Conservation (phyloP, 2,113 vertebrate genomes). For the Trogon melanurus region DNA sequence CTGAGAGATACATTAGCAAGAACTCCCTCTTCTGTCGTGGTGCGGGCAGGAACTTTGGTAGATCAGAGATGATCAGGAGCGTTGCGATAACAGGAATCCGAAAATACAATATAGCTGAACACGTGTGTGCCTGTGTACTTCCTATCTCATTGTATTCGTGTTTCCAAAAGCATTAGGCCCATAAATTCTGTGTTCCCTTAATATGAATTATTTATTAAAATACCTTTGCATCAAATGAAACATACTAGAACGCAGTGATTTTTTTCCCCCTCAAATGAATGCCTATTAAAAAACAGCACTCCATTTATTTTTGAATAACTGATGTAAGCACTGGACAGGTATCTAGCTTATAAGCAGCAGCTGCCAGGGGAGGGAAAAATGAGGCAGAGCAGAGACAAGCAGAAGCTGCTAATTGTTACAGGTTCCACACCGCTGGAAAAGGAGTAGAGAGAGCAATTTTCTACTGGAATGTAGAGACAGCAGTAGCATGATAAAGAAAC, state of each 20-base stretch:
- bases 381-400: not conserved
- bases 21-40: not conserved
- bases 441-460: not conserved
- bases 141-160: not conserved
- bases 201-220: slow-evolving; percentile 56
- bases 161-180: slow-evolving; percentile 13
- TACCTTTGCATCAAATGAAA: not conserved
- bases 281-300: not conserved
- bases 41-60: not conserved
- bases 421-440: not conserved
- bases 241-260: not conserved
- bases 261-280: not conserved
- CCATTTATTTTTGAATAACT: slow-evolving; percentile 15
- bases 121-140: not conserved
- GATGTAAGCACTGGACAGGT: not conserved
- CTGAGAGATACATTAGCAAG: not conserved
- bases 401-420: not conserved
- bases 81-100: not conserved
- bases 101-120: not conserved
- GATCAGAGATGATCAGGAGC: not conserved
- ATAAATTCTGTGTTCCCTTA: slow-evolving; percentile 2
- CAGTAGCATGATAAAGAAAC: not conserved
- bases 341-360: not conserved
- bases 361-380: not conserved
- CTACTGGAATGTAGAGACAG: not conserved